Base-by-base conservation (phyloP, 2,113 vertebrate species). In the Chionis minor region DNA sequence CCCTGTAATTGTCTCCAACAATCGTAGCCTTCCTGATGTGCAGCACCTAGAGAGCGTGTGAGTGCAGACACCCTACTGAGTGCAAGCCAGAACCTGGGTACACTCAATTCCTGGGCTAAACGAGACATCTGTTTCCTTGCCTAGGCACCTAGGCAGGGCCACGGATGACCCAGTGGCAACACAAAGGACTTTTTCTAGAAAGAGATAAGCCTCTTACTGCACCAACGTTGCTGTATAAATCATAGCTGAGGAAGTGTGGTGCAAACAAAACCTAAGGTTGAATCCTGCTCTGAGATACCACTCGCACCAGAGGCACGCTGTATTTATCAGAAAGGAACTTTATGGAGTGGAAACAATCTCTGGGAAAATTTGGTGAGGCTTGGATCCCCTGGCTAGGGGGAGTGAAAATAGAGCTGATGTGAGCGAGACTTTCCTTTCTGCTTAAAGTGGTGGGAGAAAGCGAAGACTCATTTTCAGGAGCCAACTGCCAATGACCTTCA, bases 11-110 rank as follows among this genome's bases (percentile, higher is more conserved):
- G 32, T 63, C 74, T 91, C 51, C 40, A 49, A 38, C 33, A 45
- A 61, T 8, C 1, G 1, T 17, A 65, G 14, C 21, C 45, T 52
- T 66, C 35, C 77, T 74, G 66, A 78, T 0, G 0, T 6, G 6
- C 11, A 81, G 32, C 55, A 92, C 30, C 11, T 14, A 27, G 35
- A 71, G 18, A 88, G 18, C 0, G 1, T 44, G 16, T 1, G 6
- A 32, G 28, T 19, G 15, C 55, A 62, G 59, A 81, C 10, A 21
- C 8, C 16, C 19, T 23, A 66, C 0, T 26, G 23, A 74, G 54
- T 52, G 12, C 61, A 74, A 70, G 45, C 16, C 72, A 62, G 69
- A 86, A 38, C 13, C 38, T 33, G 42, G 44, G 67, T 33, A 47
- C 16, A 14, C 35, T 54, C 20, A 32, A 28, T 47, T 75, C 35